Base-by-base conservation (phyloP, 2,113 vertebrate species). In the Anolis sagrei region DNA sequence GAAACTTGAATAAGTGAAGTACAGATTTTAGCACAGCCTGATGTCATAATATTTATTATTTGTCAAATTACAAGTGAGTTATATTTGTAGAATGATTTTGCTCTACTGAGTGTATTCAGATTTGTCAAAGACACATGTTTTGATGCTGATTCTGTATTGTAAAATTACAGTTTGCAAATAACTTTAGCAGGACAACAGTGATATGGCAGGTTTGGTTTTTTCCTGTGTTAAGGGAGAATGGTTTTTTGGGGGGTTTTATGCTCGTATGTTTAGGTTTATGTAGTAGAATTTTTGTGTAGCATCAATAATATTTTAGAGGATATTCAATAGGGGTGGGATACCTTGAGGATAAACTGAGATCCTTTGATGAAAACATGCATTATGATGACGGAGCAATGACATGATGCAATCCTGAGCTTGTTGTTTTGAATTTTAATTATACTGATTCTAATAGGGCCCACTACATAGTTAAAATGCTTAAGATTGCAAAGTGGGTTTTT, bases 321-420 rank as follows among this genome's bases (percentile, higher is more conserved):
- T 89, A 81, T 68, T 72, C 64, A 73, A 54, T 91, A 27, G 83
- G 79, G 80, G 61, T 76, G 81, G 75, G 81, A 87, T 62, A 77
- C 61, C 80, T 88, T 91, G 86, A 89, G 80, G 87, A 86, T 89
- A 88, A 92, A 78, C 62, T 90, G 68, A 82, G 54, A 87, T 48
- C 83, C 2, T 81, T 90, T 93, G 34, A 79, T 90, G 39, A 0
- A 0, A 27, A 32, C 85, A 21, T 70, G 88, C 86, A 85, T 88
- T 92, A 77, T 91, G 87, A 81, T 91, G 75, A 29, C 49, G 86
- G 74, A 58, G 86, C 72, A 93, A 83, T 62, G 23, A 69, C 84
- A 54, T 18, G 75, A 81, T 93, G 51, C 13, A 25, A 19, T 78
- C 19, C 18, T 85, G 9, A 88, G 62, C 32, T 69, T 81, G 14